These are phyloP conservation scores for Dolichotis patagonum DNA, from an alignment of 2,113 vertebrate genomes.

Conservation along the genomic window DNA sequence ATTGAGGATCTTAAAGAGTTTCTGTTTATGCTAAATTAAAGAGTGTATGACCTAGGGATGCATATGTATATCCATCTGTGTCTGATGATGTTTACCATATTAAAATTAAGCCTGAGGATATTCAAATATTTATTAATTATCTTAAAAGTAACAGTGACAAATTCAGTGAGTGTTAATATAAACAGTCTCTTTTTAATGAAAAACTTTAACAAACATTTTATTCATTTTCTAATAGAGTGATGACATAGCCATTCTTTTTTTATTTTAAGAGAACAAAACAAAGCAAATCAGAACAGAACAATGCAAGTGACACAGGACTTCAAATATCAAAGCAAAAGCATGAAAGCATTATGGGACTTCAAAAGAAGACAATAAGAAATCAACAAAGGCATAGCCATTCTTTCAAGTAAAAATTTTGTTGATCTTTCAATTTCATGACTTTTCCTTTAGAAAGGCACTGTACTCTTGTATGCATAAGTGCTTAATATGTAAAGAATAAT, in stretches of 20 bases:
- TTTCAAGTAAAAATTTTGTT: slow-evolving; percentile 8
- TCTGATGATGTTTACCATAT: background rate
- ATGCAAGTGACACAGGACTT: no score
- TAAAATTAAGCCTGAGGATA: background rate
- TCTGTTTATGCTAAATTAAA: background rate
- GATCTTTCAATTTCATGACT: background rate
- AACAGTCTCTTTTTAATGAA: background rate
- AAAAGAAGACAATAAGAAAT: no score
- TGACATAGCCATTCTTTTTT: background rate
- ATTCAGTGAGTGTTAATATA: background rate
- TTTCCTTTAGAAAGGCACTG: background rate
- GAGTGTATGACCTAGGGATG: background rate
- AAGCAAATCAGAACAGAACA: no score
- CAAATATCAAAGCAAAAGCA: no score
- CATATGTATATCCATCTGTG: background rate
- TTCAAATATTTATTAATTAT: background rate
- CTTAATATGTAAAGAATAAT: background rate
- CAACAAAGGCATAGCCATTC: background rate
- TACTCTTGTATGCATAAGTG: background rate
- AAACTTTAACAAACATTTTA: background rate
- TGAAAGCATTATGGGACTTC: no score
- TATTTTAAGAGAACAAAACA: no score
- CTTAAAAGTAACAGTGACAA: slow-evolving; percentile 8
- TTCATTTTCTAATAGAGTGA: slow-evolving; percentile 2
- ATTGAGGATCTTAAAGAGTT: background rate